phyloP scores from a whole-genome alignment of 2,797 vertebrate species.

The Vipera latastei region DNA sequence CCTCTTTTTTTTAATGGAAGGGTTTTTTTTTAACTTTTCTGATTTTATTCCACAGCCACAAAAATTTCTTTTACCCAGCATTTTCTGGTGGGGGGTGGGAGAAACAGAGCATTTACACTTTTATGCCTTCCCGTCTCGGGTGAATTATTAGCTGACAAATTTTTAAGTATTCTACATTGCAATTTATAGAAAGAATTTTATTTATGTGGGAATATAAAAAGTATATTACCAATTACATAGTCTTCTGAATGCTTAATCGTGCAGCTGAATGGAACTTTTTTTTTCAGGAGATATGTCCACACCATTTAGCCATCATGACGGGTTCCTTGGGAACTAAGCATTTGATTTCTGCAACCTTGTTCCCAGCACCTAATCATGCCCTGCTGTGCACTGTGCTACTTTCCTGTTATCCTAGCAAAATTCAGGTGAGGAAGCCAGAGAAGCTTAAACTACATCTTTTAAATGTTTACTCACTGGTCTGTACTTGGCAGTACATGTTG shows the following conservation, averaged over 20 bases:
- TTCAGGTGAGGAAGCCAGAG: slow-evolving; percentile 44
- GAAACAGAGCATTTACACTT: slow-evolving; percentile 16
- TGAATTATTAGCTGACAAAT: slow-evolving; percentile 55
- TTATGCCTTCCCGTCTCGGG: slow-evolving; percentile 48
- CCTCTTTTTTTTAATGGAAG: background rate
- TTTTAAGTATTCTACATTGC: slow-evolving; percentile 53
- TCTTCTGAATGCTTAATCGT: slow-evolving; percentile 51
- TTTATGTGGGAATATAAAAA: slow-evolving; percentile 60
- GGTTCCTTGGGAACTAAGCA: slow-evolving; percentile 33
- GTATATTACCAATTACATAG: slow-evolving; percentile 47
- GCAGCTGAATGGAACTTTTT: slow-evolving; percentile 44
- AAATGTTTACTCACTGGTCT: slow-evolving; percentile 57
- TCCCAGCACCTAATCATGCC: slow-evolving; percentile 47
- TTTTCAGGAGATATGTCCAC: slow-evolving; percentile 27
- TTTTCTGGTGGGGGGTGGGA: background rate
- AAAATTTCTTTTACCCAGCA: background rate
- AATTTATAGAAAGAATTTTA: slow-evolving; percentile 60
- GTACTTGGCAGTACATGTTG: slow-evolving; percentile 50
- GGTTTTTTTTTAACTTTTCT: background rate
- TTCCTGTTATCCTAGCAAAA: slow-evolving; percentile 54
- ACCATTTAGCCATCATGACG: slow-evolving; percentile 32
- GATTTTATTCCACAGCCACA: background rate
- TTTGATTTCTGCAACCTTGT: slow-evolving; percentile 43
- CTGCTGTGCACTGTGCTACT: slow-evolving; percentile 37
- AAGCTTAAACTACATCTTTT: slow-evolving; percentile 49